phyloP scores from a whole-genome alignment of 2,888 invertebrate species.

The Rhingia campestris region DNA sequence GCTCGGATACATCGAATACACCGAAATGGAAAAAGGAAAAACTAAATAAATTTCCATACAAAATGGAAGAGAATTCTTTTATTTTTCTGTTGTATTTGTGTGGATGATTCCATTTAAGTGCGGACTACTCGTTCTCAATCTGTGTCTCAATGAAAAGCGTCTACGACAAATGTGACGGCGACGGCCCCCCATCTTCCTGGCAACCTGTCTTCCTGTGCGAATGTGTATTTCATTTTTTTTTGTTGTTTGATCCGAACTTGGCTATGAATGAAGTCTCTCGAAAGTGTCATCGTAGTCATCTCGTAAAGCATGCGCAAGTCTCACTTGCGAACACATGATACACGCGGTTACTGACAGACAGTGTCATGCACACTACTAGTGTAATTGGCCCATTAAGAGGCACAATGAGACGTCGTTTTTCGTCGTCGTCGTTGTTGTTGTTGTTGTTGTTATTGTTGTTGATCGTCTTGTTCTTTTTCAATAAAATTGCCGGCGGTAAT shows the following conservation, averaged over 20 bases:
- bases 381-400: conserved; percentile 73
- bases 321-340: conserved; percentile 73
- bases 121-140: conserved; percentile 54
- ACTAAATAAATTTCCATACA: conserved; percentile 71
- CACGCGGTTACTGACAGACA: conserved; percentile 55
- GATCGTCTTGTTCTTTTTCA: conserved; percentile 35
- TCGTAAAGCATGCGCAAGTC: conserved; percentile 72
- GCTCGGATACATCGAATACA: conserved; percentile 14
- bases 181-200: conserved; percentile 53
- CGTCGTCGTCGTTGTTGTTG: conserved; percentile 4
- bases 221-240: conserved; percentile 30
- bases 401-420: conserved; percentile 59
- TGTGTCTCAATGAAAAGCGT: conserved; percentile 68
- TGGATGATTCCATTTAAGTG: conserved; percentile 53
- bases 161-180: conserved; percentile 30
- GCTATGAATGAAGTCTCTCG: conserved; percentile 60
- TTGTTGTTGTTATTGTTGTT: too few relatives aligned
- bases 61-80: conserved; percentile 47
- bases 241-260: conserved; percentile 52
- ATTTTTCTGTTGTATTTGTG: conserved; percentile 50
- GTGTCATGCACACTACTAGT: conserved; percentile 73
- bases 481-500: conserved; percentile 67
- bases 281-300: conserved; percentile 55
- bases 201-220: conserved; percentile 73
- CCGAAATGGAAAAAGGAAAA: conserved; percentile 59